Evolutionary conservation across 30 jellyfish, hydroid and myxozoan genomes (phyloP).

Genomic region (Turritopsis rubra): DNA sequence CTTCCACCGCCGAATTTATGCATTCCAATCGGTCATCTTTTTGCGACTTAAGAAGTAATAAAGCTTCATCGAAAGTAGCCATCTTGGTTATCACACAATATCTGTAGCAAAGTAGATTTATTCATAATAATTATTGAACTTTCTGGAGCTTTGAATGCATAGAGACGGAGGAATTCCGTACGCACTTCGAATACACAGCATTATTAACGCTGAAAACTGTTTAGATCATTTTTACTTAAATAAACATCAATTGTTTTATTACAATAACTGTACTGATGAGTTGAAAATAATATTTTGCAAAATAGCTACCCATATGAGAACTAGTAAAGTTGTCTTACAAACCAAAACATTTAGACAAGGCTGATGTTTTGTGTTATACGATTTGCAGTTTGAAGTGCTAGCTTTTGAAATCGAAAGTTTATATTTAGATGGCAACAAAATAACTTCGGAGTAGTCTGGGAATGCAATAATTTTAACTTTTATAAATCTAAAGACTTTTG

Average conservation of each 20-base stretch:
- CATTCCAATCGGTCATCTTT: slow-evolving; percentile 51
- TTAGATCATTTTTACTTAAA: not conserved
- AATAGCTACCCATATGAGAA: not conserved
- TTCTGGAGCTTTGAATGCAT: not conserved
- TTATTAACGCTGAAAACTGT: not conserved
- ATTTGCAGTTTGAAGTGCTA: not conserved
- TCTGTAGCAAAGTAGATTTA: not conserved
- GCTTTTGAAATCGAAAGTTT: not conserved
- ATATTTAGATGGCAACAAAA: not conserved
- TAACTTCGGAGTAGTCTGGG: not conserved
- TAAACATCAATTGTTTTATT: not conserved
- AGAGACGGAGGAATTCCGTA: not conserved
- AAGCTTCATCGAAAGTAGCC: not conserved
- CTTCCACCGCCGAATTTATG: slow-evolving; percentile 48
- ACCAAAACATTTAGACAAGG: not conserved
- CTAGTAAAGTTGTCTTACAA: not conserved
- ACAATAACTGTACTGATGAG: not conserved
- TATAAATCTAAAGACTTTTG: not conserved
- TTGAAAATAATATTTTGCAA: not conserved
- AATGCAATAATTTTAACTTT: not conserved
- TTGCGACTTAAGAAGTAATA: slow-evolving; percentile 31
- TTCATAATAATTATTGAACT: too few relatives aligned
- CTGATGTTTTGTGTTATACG: not conserved
- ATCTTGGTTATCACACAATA: not conserved
- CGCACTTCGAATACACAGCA: not conserved